Evolutionary conservation across 2,888 invertebrate species (phyloP), one percentile per base, ranked within the genome.

Genomic region (Ganaspis brasiliensis): DNA sequence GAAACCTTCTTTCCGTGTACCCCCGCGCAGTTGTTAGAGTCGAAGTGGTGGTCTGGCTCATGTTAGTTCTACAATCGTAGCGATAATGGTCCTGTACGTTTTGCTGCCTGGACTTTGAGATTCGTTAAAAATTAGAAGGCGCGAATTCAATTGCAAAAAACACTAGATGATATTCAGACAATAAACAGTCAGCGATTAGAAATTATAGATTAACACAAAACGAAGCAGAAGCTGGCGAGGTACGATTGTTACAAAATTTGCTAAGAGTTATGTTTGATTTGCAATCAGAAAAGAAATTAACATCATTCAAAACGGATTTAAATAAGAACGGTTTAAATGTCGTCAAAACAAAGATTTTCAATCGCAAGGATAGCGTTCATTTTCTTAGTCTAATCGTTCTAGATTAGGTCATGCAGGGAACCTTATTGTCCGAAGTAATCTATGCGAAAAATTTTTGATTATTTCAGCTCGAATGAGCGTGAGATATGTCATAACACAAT

Each of bases 11-110:
- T n/a, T n/a, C n/a, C n/a, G n/a, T 89, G 88, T 77, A 72, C 74
- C 8, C 79, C 83, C 2, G 72, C 80, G 57, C 74, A 84, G 16
- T 79, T 90, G 5, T 2, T 84, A 9, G 77, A 87, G 45, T 83
- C 85, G 8, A 67, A 74, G 81, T 89, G 89, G 89, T 89, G 87
- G 89, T 16, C 83, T 78, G 87, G 88, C 10, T 88, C 87, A 12
- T 14, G 63, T 3, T 89, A 87, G 88, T 75, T 89, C 16, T 76
- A 72, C 67, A 37, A 67, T 45, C 10, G 74, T 8, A 52, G 75
- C 26, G 74, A 81, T 21, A 16, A 77, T 14, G 87, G 87, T 85
- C 86, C 87, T 9, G 26, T 26, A n/a, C 35, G 35, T 35, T 35
- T 35, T 35, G 35, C 9, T 35, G 35, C 35, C 4, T 35, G 35